These are phyloP conservation scores for Pseudomyrmex concolor DNA, from an alignment of 1,140 invertebrate species.

Conservation along the genomic window DNA sequence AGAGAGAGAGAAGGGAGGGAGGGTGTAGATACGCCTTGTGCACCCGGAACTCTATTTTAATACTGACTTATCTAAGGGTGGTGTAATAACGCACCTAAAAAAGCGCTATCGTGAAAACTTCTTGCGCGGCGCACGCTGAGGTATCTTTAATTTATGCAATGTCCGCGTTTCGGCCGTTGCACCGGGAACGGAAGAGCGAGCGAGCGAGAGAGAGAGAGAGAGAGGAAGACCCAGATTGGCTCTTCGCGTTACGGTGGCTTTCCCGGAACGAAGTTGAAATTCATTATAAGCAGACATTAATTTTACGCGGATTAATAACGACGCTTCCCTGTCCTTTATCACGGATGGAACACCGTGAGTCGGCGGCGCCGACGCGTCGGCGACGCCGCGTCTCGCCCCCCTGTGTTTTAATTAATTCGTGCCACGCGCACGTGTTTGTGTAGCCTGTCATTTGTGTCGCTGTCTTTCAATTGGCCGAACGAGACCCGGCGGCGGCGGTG, in stretches of 20 bases:
- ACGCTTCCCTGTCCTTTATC: slow-evolving; percentile 60
- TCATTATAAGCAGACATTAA: slow-evolving; percentile 69
- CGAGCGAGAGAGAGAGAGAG: not conserved
- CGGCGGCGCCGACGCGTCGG: slow-evolving; percentile 36
- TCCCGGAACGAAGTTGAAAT: slow-evolving; percentile 65
- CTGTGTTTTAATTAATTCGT: slow-evolving; percentile 61
- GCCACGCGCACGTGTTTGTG: slow-evolving; percentile 60
- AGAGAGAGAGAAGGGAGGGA: not conserved
- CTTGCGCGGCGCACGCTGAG: slow-evolving; percentile 65
- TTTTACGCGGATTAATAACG: slow-evolving; percentile 63
- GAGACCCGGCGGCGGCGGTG: not conserved
- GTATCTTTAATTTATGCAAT: slow-evolving; percentile 74
- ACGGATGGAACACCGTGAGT: slow-evolving; percentile 44
- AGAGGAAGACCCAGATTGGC: slow-evolving; percentile 12
- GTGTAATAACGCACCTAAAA: slow-evolving; percentile 75
- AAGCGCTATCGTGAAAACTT: slow-evolving; percentile 72
- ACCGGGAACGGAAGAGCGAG: not conserved
- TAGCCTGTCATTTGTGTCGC: slow-evolving; percentile 58
- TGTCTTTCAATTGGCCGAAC: slow-evolving; percentile 51
- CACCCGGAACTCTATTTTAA: slow-evolving; percentile 71
- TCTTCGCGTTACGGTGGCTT: slow-evolving; percentile 52
- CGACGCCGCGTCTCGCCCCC: slow-evolving; percentile 35
- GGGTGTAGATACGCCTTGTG: slow-evolving; percentile 7
- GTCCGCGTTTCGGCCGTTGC: slow-evolving; percentile 43
- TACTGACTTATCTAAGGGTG: slow-evolving; percentile 76